Evolutionary conservation across 1,140 invertebrate genomes (phyloP).

Genomic region (Melitaea cinxia): DNA sequence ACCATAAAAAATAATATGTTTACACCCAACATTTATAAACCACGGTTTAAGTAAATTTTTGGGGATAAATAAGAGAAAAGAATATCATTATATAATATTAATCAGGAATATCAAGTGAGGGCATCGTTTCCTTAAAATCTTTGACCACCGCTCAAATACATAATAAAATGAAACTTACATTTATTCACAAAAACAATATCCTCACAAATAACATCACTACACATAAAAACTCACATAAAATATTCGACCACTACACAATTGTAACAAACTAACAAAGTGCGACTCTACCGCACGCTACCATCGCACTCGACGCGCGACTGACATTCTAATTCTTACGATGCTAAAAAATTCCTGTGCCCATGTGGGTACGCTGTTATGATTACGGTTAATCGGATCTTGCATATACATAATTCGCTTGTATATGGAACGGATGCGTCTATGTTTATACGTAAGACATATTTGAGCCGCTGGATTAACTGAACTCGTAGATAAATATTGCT

Average conservation of each 20-base stretch:
- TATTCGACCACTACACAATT: slow-evolving; percentile 5
- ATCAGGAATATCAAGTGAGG: no score
- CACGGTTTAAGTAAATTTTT: no score
- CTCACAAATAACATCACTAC: background rate
- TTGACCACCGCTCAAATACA: background rate
- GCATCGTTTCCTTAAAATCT: no score
- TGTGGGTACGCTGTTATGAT: slow-evolving; percentile 34
- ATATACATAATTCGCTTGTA: background rate
- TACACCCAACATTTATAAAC: no score
- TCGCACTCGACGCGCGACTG: slow-evolving; percentile 58
- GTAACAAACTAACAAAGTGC: slow-evolving; percentile 7
- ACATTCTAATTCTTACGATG: slow-evolving; percentile 49
- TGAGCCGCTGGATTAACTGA: no score
- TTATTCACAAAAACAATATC: background rate
- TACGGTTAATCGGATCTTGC: slow-evolving; percentile 22
- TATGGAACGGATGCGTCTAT: background rate
- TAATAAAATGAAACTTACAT: background rate
- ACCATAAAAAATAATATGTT: no score
- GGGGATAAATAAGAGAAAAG: no score
- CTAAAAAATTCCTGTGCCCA: slow-evolving; percentile 35
- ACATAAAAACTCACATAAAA: background rate
- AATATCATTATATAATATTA: no score
- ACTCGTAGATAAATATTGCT: no score
- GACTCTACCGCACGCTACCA: slow-evolving; percentile 48
- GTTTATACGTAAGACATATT: background rate